These are phyloP conservation scores for Dryobates pubescens DNA, from an alignment of 2,797 vertebrate genomes.

Conservation along the genomic window DNA sequence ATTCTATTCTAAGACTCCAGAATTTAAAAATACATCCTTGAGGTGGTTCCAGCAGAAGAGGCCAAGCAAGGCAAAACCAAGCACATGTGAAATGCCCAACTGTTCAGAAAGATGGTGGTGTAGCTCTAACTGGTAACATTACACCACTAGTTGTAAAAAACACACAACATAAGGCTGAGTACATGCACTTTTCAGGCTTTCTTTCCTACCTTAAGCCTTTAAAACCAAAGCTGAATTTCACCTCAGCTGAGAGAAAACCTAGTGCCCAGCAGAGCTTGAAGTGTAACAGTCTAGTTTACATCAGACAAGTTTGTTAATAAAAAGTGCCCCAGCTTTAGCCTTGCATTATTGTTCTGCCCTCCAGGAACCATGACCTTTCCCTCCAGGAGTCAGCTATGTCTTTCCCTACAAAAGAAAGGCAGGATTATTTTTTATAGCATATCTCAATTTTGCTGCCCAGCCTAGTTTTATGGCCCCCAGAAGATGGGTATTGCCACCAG, in stretches of 20 bases:
- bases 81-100: rapidly evolving
- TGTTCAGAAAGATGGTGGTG: neutral
- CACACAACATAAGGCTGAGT: neutral
- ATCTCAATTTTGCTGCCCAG: constrained; percentile 45
- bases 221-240: neutral
- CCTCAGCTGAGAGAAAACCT: neutral
- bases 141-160: neutral
- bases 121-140: neutral
- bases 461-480: constrained; percentile 21
- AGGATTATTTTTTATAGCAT: constrained; percentile 16
- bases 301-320: neutral
- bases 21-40: neutral
- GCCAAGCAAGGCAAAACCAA: neutral
- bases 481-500: neutral
- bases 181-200: neutral
- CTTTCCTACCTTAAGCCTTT: neutral
- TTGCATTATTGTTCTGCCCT: neutral
- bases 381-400: neutral
- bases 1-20: neutral
- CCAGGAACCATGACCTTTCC: neutral
- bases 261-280: neutral
- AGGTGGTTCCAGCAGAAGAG: neutral
- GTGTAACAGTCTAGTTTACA: neutral
- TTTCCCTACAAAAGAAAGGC: constrained; percentile 24
- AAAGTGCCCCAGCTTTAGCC: neutral